Base-by-base conservation (phyloP, 2,888 invertebrate genomes). In the Operophtera brumata region DNA sequence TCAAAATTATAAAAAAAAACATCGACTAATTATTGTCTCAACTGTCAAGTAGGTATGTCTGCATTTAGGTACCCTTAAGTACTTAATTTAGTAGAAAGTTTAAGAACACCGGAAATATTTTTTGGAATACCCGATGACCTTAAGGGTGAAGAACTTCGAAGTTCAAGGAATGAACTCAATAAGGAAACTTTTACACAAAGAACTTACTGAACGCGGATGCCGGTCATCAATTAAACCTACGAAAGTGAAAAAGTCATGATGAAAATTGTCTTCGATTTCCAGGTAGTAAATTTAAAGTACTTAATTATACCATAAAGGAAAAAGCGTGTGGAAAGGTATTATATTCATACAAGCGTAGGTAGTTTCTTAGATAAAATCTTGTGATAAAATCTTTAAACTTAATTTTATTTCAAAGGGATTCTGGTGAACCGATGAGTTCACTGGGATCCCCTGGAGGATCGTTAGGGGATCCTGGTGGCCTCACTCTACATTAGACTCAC, bases 141-240 rank as follows among this genome's bases (percentile, higher is more conserved):
- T 55, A 42, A 52, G 44, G 26, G 13, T 52, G 39, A 51, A 47
- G 41, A 39, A 49, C 42, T 54, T 36, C 35, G 45, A 61, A 61
- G 61, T 56, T 56, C 42, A 56, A 48, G 11, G 34, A 49, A 54
- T 41, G 47, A 51, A 42, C 44, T 53, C 54, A 58, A 59, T 20
- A 20, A 49, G 37, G 49, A 50, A 53, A 62, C 61, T 57, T 61
- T 57, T 43, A 48, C 47, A 54, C 55, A 49, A 55, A 54, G 47
- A 47, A 54, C 45, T 55, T 49, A 42, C 39, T 57, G 60, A 65
- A 65, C 40, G 58, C 64, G 60, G 64, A 64, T 51, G 50, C 44
- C 47, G 54, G n/a, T 28, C 53, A 61, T 49, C 49, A 39, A 54
- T 54, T 44, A 51, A 9, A 54, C 43, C 30, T 40, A 41, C 46